phyloP scores from a whole-genome alignment of 2,888 invertebrate genomes.

The Harpagoxenus sublaevis region DNA sequence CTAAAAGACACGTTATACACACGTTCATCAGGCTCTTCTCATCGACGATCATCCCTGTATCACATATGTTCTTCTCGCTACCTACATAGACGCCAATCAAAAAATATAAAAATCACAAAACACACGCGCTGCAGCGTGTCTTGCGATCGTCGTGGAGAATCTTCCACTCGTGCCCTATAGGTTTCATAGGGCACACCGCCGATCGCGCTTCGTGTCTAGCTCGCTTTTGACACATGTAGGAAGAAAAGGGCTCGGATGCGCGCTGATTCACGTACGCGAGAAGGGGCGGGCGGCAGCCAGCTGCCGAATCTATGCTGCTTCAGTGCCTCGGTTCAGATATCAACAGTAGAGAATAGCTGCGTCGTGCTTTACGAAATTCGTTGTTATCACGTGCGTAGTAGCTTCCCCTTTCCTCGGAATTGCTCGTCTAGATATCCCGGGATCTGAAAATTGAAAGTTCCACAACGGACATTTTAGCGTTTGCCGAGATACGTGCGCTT shows the following conservation, averaged over 20 bases:
- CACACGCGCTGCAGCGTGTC: background rate
- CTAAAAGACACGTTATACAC: background rate
- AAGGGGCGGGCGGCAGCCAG: constrained; percentile 75
- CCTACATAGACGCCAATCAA: constrained; percentile 22
- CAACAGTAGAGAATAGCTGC: constrained; percentile 72
- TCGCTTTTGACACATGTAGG: constrained; percentile 43
- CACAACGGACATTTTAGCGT: constrained; percentile 65
- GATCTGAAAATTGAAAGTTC: constrained; percentile 87
- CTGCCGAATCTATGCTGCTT: constrained; percentile 73
- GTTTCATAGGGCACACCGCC: constrained; percentile 34
- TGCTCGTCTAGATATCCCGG: constrained; percentile 89
- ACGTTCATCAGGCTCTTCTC: background rate
- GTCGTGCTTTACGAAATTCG: constrained; percentile 71
- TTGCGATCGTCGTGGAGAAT: background rate
- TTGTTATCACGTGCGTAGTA: constrained; percentile 83
- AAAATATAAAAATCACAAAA: constrained; percentile 55
- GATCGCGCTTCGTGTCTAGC: constrained; percentile 5
- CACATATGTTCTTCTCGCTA: constrained; percentile 11
- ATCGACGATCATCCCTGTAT: constrained; percentile 9
- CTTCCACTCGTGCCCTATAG: constrained; percentile 35
- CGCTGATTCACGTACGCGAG: constrained; percentile 61
- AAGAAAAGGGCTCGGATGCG: constrained; percentile 57
- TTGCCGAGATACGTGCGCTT: background rate
- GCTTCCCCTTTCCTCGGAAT: constrained; percentile 86
- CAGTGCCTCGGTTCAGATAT: constrained; percentile 59